Base-by-base conservation (phyloP, 2,797 vertebrate species). In the Rhyacichthys aspro region DNA sequence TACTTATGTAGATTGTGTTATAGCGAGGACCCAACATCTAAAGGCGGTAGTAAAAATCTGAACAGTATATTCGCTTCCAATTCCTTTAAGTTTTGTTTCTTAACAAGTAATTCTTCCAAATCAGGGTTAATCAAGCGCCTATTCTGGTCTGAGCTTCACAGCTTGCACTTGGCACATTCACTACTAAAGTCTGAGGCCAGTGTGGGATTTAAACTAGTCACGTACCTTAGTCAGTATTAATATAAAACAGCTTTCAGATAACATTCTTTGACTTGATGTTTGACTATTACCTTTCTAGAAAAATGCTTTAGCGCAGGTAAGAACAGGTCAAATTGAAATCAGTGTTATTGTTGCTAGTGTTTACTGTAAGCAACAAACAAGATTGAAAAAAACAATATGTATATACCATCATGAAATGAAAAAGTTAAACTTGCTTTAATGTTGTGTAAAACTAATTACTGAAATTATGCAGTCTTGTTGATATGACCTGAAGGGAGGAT, bases 71-170 rank as follows among this genome's bases (percentile, higher is more conserved):
- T 1, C 36, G 23, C 28, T 11, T 41, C 11, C 39, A 41, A n/a
- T 41, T 7, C 39, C 39, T 41, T n/a, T 6, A 41, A 41, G 39
- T 14, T 2, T 7, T n/a, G 14, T 12, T 7, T 39, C 14, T 44
- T 47, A n/a, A 18, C 1, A 47, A 15, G 43, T 34, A 23, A 33
- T 32, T 36, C 7, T 18, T 32, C 45, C 43, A 44, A 16, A 52
- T 66, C n/a, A 19, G 37, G 32, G 8, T 36, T 19, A 19, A 64
- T 47, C 50, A 36, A 11, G 28, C 10, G 5, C 1, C 23, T 58
- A 54, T 60, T 64, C 54, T 45, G n/a, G 55, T 37, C 45, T 18
- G 11, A 58, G 43, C 39, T 12, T 33, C 23, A 7, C 59, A 43
- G n/a, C 39, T 10, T 10, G 72, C 7, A 23, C 33, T 43, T 57